Evolutionary conservation across 35 echinoderm and acorn worm genomes (phyloP), one percentile per base, ranked within the genome.

Genomic region (Amphiura filiformis): DNA sequence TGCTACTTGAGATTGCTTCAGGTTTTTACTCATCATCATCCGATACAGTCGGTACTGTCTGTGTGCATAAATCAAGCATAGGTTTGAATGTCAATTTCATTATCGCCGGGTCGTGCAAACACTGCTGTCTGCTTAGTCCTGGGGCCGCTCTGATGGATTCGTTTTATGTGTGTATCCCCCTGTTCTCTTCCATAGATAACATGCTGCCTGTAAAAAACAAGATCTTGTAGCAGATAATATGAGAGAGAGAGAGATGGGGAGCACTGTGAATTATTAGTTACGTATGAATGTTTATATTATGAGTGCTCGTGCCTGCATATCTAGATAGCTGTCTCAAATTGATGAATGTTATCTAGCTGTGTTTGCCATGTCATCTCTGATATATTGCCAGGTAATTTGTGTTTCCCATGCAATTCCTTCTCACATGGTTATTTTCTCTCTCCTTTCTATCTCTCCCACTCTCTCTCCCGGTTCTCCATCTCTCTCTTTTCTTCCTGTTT

Each of bases 81-180:
- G 61, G 61, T 23, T 70, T 70, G 61, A 70, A 70, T 70, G 61
- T 70, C 61, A 70, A 70, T 70, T 70, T 70, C 28, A 70, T 70
- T 70, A 70, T 70, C 61, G 15, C 61, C 61, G 28, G 61, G 61
- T 70, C 61, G 61, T 70, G 61, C 61, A 70, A 70, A 70, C 61
- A 70, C 61, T 70, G 28, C 61, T 70, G 61, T 70, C 61, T 70
- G 61, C 61, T n/a, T 1, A 70, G 61, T n/a, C 2, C 17, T 70
- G 61, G 26, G 61, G 61, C 61, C 28, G 17, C 17, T 70, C n/a
- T n/a, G n/a, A 23, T 13, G 7, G 61, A 23, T 13, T 70, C 1
- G 7, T 70, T 18, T 70, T 70, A 26, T 70, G 28, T 70, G 17
- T 47, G 17, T 77, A 77, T 31, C 34, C 34, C n/a, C 34, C 34